A percentile compares a stretch with the other conserved stretches of the same genome.
Evolutionary conservation across 1,140 invertebrate species (phyloP).

Genomic region (Hylaeus anthracinus): DNA sequence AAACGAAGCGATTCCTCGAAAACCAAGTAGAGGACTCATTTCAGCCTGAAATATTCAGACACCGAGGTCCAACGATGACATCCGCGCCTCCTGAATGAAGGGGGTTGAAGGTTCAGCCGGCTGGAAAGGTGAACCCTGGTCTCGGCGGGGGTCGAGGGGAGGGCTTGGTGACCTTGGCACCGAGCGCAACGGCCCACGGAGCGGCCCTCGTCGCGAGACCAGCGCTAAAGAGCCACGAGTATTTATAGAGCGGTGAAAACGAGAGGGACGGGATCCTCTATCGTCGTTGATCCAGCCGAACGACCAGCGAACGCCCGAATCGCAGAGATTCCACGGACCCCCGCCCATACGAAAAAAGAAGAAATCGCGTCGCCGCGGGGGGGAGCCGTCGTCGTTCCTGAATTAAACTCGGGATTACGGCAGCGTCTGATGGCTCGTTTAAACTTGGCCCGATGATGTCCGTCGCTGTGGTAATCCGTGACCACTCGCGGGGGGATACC

Average conservation of each 20-base stretch:
- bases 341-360: constrained; percentile 25
- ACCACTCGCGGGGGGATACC: too few species aligned
- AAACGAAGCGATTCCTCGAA: too few species aligned
- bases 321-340: constrained; percentile 67
- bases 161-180: constrained; percentile 67
- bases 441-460: constrained; percentile 18
- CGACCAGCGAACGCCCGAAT: constrained; percentile 61
- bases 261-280: constrained; percentile 45
- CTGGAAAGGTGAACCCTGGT: constrained; percentile 20
- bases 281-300: constrained; percentile 36
- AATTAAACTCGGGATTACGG: constrained; percentile 41
- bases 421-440: constrained; percentile 18
- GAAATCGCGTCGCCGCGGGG: too few species aligned
- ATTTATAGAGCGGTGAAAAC: constrained; percentile 70
- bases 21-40: too few species aligned
- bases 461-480: constrained; percentile 15
- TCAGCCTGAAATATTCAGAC: too few species aligned
- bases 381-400: constrained; percentile 22
- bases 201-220: constrained; percentile 27
- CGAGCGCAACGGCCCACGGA: constrained; percentile 64
- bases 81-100: constrained; percentile 44
- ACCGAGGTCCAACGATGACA: too few species aligned
- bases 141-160: constrained; percentile 23
- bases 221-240: constrained; percentile 64
- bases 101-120: constrained; percentile 58